Evolutionary conservation across 2,113 vertebrate genomes (phyloP).

Genomic region (Sinocyclocheilus anophthalmus): DNA sequence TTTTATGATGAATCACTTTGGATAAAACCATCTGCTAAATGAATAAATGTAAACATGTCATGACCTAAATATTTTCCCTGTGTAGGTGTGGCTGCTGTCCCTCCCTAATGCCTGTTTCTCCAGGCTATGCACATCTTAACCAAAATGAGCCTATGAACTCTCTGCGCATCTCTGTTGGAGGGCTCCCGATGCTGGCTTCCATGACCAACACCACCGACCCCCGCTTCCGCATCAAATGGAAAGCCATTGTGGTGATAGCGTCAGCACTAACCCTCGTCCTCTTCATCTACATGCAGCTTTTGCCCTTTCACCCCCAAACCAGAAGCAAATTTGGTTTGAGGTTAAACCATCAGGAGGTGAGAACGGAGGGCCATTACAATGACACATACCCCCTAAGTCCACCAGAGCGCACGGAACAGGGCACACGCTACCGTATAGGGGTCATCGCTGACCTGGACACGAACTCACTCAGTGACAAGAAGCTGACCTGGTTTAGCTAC

Average conservation of each 20-base stretch:
- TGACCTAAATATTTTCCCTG: background rate
- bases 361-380: conserved; percentile 75
- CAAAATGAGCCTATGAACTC: conserved; percentile 86
- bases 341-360: background rate
- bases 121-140: conserved; percentile 69
- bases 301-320: conserved; percentile 5
- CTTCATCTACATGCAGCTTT: conserved; percentile 80
- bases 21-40: no score
- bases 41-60: no score
- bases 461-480: conserved; percentile 73
- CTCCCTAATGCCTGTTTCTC: conserved; percentile 76
- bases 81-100: conserved; percentile 60
- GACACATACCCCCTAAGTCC: conserved; percentile 89
- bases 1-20: no score
- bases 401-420: conserved; percentile 79
- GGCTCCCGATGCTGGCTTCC: conserved; percentile 89
- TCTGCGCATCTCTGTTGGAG: conserved; percentile 86
- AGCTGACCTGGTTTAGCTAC: conserved; percentile 94
- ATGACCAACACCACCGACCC: conserved; percentile 88
- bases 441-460: conserved; percentile 92
- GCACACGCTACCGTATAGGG: conserved; percentile 86
- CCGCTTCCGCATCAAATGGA: conserved; percentile 91
- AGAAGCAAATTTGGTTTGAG: conserved; percentile 63
- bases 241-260: conserved; percentile 77
- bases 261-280: conserved; percentile 73